phyloP scores from a whole-genome alignment of 2,888 invertebrate species.

The Andrena fulva region DNA sequence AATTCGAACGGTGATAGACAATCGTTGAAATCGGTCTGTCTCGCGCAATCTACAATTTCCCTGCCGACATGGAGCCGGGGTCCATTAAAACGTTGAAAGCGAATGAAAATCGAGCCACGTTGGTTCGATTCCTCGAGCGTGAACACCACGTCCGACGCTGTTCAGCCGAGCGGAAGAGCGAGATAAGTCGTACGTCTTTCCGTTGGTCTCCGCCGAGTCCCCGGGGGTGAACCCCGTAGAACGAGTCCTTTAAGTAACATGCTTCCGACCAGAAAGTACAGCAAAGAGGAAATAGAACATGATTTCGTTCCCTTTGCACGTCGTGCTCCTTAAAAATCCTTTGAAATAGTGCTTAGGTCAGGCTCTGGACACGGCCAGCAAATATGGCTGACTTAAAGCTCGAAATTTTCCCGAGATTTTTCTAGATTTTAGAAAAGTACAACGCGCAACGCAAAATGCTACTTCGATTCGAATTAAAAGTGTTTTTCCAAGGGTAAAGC shows the following conservation, averaged over 20 bases:
- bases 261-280: conserved; percentile 18
- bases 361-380: too few relatives aligned
- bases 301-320: background rate
- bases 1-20: conserved; percentile 9
- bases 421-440: background rate
- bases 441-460: too few relatives aligned
- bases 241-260: conserved; percentile 38
- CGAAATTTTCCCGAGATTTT: background rate
- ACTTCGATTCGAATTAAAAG: too few relatives aligned
- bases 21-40: background rate
- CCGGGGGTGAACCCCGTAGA: conserved; percentile 30
- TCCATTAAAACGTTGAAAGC: background rate
- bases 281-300: conserved; percentile 41
- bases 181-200: conserved; percentile 67
- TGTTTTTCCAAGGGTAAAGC: too few relatives aligned
- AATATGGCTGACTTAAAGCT: too few relatives aligned
- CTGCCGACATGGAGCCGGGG: background rate
- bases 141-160: conserved; percentile 17
- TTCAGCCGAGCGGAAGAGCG: conserved; percentile 34
- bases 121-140: conserved; percentile 24
- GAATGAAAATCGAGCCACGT: conserved; percentile 37
- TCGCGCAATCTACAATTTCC: conserved; percentile 19
- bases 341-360: too few relatives aligned
- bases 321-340: background rate
- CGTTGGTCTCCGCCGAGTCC: conserved; percentile 32